phyloP scores from a whole-genome alignment of 2,113 vertebrate species.

The Heterochromis multidens region DNA sequence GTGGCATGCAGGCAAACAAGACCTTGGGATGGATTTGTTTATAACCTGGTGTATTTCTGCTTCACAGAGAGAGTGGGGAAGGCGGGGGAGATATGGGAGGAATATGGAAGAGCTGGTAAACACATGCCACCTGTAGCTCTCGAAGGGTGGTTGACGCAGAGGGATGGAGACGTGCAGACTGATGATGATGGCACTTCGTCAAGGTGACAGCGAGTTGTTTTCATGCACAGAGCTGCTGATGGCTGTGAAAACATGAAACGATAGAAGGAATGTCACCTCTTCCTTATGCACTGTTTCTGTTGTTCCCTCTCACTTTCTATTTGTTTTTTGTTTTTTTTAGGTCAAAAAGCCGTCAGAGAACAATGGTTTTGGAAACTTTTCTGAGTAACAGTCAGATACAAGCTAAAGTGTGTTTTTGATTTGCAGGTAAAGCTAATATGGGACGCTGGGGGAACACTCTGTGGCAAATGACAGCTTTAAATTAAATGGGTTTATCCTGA shows the following conservation, averaged over 20 bases:
- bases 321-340: no score
- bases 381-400: background rate
- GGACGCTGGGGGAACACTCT: background rate
- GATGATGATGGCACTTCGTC: conserved; percentile 3
- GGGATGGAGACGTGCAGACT: background rate
- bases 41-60: background rate
- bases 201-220: conserved; percentile 14
- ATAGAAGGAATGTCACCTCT: background rate
- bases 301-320: background rate
- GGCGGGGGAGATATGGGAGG: background rate
- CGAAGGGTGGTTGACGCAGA: background rate
- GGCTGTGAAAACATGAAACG: background rate
- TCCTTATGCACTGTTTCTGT: background rate
- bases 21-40: conserved; percentile 23
- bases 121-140: background rate
- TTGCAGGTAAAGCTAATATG: background rate
- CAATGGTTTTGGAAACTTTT: background rate
- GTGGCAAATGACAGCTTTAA: background rate
- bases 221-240: background rate
- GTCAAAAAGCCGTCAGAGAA: background rate
- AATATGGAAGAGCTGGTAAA: background rate
- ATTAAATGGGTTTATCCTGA: background rate
- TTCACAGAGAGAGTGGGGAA: background rate
- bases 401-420: background rate
- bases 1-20: conserved; percentile 22